Evolutionary conservation across 2,888 invertebrate species (phyloP), one percentile per base, ranked within the genome.

Genomic region (Onthophagus sagittarius): DNA sequence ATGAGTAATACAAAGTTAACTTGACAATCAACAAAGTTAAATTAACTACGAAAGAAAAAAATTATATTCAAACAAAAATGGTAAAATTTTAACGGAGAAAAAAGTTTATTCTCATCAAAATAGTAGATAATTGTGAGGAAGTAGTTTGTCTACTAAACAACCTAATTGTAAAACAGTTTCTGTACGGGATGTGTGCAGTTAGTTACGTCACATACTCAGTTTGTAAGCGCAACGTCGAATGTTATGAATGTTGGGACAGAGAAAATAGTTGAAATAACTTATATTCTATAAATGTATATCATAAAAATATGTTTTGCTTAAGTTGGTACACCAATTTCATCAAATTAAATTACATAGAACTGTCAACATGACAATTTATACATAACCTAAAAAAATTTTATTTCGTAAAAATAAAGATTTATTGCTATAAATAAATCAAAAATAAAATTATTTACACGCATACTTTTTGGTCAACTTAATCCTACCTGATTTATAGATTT

Each of bases 121-220:
- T 23, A 23, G 23, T 7, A 15, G 15, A 32, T 65, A 65, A 65
- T 65, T 65, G 65, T 15, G 65, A 65, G 65, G 65, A 65, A 65
- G 65, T 65, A 31, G 65, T 65, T 65, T 32, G 23, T 31, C 32
- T 65, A 65, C 32, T 65, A 65, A 65, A 32, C 65, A 15, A 65
- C 32, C 65, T 65, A 65, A 65, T 65, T 31, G 65, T n/a, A 15
- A 23, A 65, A 65, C 32, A 32, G 65, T 23, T 31, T 32, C 23
- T 32, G 32, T 65, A 32, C 65, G 65, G 65, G 65, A 65, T 65
- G 65, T 65, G 63, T 71, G 39, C 69, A 70, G 63, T 71, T 62
- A 70, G 70, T 39, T 73, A 69, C 70, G 71, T 63, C 72, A 79
- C 3, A 23, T 23, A 23, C 23, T 23, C 39, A 53, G 39, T 53